Evolutionary conservation across 2,113 vertebrate species (phyloP).

Genomic region (Panthera uncia): DNA sequence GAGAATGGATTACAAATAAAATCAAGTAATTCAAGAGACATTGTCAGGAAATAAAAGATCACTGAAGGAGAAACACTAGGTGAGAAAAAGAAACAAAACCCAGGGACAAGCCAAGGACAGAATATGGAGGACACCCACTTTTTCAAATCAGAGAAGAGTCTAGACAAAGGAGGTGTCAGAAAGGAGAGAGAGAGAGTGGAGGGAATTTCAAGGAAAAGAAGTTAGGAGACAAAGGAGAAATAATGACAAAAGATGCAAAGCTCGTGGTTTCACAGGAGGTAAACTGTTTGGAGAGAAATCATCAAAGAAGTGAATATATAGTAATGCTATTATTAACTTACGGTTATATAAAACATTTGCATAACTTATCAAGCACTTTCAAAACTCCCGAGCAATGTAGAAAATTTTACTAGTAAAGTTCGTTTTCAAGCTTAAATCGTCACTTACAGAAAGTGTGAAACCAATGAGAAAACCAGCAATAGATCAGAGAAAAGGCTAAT

Average conservation of each 20-base stretch:
- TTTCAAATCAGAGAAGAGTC: not conserved
- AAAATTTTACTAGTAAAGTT: not conserved
- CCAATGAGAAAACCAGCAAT: constrained; percentile 52
- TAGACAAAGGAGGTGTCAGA: not conserved
- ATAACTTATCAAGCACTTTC: not conserved
- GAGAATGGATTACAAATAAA: not conserved
- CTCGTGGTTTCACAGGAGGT: not conserved
- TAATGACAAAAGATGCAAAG: accelerated
- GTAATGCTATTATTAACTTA: not conserved
- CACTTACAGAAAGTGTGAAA: constrained; percentile 32
- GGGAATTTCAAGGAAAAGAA: not conserved
- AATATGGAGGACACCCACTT: not conserved
- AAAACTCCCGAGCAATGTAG: not conserved
- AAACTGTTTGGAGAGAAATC: not conserved
- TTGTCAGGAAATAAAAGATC: not conserved
- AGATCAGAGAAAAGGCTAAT: constrained; percentile 64
- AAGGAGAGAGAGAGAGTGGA: not conserved
- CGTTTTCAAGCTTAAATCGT: constrained; percentile 52
- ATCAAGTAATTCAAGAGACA: not conserved
- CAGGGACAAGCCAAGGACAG: not conserved
- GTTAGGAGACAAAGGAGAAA: not conserved
- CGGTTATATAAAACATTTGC: not conserved
- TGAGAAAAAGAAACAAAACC: not conserved
- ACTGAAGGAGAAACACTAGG: not conserved
- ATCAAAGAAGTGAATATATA: not conserved